Percentiles rank a stretch among this genome's conserved stretches.
These are phyloP conservation scores for Halichondria panicea DNA, from an alignment of 37 sponge, comb jelly and placozoan genomes.

Conservation along the genomic window DNA sequence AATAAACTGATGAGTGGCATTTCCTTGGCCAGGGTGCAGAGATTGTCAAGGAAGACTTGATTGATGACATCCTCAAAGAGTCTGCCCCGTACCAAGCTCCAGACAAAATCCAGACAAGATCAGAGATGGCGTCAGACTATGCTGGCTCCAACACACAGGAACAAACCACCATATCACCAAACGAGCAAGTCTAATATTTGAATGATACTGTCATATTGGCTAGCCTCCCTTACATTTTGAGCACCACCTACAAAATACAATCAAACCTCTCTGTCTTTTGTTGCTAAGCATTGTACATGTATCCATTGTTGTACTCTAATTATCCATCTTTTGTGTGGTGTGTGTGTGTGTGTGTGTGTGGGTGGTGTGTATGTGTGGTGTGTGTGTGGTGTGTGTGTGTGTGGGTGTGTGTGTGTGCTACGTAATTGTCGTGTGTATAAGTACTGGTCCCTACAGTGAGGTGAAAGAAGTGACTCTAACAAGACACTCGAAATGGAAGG, in stretches of 20 bases:
- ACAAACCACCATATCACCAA: conserved; percentile 30
- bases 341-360: too few species aligned
- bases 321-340: too few species aligned
- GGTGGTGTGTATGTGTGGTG: too few species aligned
- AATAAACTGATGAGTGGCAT: neutral
- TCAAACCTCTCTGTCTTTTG: too few species aligned
- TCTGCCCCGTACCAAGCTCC: conserved; percentile 76
- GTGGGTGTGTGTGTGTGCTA: too few species aligned
- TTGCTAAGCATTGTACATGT: too few species aligned
- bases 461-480: conserved; percentile 56
- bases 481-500: conserved; percentile 68
- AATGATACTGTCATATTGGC: too few species aligned
- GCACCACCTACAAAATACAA: too few species aligned
- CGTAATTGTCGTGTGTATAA: too few species aligned
- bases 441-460: conserved; percentile 32
- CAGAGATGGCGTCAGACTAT: conserved; percentile 24
- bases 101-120: conserved; percentile 25
- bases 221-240: too few species aligned
- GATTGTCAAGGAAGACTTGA: conserved; percentile 66
- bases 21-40: conserved; percentile 48
- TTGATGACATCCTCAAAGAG: conserved; percentile 73
- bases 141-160: neutral
- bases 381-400: too few species aligned
- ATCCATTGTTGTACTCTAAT: too few species aligned
- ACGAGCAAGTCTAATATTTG: conserved; percentile 72